Conservation (phyloP, 2,113 vertebrate species). For the Tachysurus fulvidraco region DNA sequence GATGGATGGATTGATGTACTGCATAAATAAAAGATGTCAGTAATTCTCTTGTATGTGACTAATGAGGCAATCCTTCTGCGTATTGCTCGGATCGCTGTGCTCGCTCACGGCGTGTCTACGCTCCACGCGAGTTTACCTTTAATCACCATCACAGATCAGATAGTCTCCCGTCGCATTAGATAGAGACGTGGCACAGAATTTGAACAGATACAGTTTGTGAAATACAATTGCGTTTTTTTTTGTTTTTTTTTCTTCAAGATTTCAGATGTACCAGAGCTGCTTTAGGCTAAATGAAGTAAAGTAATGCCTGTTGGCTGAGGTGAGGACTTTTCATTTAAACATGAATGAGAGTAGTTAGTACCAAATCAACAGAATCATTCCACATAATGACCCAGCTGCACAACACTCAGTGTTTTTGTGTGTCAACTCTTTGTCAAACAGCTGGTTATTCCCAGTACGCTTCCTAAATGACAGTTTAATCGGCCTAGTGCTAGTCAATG, state of each 20-base stretch:
- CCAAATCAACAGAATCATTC: background rate
- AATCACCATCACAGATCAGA: slow-evolving; percentile 36
- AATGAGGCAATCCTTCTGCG: background rate
- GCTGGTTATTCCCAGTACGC: slow-evolving; percentile 34
- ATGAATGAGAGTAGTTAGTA: background rate
- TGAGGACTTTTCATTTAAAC: background rate
- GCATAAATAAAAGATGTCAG: background rate
- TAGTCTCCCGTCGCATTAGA: background rate
- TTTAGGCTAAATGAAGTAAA: background rate
- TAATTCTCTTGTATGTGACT: background rate
- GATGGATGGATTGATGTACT: background rate
- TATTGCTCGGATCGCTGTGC: background rate
- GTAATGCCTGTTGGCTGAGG: background rate
- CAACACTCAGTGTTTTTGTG: background rate
- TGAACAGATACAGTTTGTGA: background rate
- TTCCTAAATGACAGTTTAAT: slow-evolving; percentile 34
- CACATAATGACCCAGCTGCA: background rate
- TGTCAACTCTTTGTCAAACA: slow-evolving; percentile 12
- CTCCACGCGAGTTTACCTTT: slow-evolving; percentile 31
- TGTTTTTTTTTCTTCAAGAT: background rate
- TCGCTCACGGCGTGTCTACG: slow-evolving; percentile 1
- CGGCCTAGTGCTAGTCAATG: slow-evolving; percentile 12
- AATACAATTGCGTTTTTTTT: background rate
- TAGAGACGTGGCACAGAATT: background rate
- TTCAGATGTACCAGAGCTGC: background rate